These are phyloP conservation scores for Pan troglodytes DNA, from an alignment of 2,113 vertebrate species.

Conservation along the genomic window NHGRI_mPanTro3-v2.1_pri NC_072413.2:98745001-98745500, in stretches of 20 bases:
- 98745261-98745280: constrained; percentile 6
- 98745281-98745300: not conserved
- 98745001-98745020: not conserved
- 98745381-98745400: constrained; percentile 41
- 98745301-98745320: not conserved
- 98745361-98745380: not conserved
- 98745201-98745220: not conserved
- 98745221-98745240: not conserved
- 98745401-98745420: constrained; percentile 53
- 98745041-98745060: not conserved
- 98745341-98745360: constrained; percentile 16
- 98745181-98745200: not conserved
- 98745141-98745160: not conserved
- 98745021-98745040: not conserved
- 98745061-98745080: not conserved
- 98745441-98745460: constrained; percentile 44
- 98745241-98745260: not conserved
- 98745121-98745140: not conserved
- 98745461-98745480: constrained; percentile 39
- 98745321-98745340: constrained; percentile 29
- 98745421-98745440: not conserved
- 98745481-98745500: not conserved
- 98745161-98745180: not conserved
- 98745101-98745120: not conserved
- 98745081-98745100: not conserved